Evolutionary conservation across 2,888 invertebrate species (phyloP).

Genomic region (Glyphotaelius pellucidus): DNA sequence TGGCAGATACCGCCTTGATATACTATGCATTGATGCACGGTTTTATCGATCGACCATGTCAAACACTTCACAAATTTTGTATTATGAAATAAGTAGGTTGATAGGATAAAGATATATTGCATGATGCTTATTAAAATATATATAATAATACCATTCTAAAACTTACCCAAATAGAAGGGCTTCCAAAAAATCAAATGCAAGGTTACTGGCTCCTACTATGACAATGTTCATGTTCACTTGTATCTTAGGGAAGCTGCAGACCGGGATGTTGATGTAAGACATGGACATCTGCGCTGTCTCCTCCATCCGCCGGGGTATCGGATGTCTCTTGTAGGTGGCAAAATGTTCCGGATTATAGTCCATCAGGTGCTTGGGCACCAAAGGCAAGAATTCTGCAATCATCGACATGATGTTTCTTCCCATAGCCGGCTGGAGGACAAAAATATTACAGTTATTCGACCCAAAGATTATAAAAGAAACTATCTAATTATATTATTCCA

Average conservation of each 20-base stretch:
- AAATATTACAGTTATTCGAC: not conserved
- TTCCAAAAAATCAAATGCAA: constrained; percentile 81
- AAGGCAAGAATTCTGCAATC: constrained; percentile 53
- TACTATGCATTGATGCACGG: too few relatives aligned
- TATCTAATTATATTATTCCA: too few relatives aligned
- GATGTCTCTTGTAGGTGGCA: not conserved
- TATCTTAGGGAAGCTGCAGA: constrained; percentile 75
- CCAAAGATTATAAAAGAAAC: too few relatives aligned
- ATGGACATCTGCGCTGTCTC: constrained; percentile 70
- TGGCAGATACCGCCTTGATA: too few relatives aligned
- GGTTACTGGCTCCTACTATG: constrained; percentile 82
- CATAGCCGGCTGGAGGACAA: constrained; percentile 68
- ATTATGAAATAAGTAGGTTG: not conserved
- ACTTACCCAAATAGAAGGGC: constrained; percentile 77
- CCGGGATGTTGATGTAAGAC: constrained; percentile 77
- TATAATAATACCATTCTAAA: not conserved
- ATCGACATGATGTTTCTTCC: constrained; percentile 67
- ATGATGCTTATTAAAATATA: too few relatives aligned
- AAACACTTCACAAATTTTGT: too few relatives aligned
- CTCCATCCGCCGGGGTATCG: not conserved
- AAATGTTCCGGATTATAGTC: constrained; percentile 49
- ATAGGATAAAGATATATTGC: too few relatives aligned
- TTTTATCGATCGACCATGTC: too few relatives aligned
- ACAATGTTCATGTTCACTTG: constrained; percentile 80
- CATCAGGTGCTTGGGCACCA: constrained; percentile 17